Evolutionary conservation across 2,888 invertebrate genomes (phyloP).

Genomic region (Drosophila trichaetosa): DNA sequence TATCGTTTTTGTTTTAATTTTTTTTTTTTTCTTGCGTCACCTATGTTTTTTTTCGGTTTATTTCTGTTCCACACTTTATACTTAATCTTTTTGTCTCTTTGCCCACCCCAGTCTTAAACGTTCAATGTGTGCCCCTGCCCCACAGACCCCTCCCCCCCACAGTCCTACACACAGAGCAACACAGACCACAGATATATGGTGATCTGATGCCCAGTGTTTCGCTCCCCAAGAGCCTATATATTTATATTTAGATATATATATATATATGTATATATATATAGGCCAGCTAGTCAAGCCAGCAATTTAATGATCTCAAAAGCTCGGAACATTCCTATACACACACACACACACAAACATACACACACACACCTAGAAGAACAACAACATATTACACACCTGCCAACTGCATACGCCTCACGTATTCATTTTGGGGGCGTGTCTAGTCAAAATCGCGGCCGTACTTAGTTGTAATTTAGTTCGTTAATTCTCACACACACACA

Average conservation of each 20-base stretch:
- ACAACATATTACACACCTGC: constrained; percentile 16
- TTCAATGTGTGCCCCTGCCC: constrained; percentile 11
- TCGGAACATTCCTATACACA: constrained; percentile 33
- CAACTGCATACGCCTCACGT: constrained; percentile 10
- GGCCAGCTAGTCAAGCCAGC: constrained; percentile 51
- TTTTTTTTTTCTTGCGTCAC: constrained; percentile 29
- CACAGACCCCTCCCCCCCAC: not conserved
- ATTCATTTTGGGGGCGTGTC: constrained; percentile 11
- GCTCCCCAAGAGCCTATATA: constrained; percentile 6
- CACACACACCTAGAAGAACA: not conserved
- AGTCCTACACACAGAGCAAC: not conserved
- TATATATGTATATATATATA: not conserved
- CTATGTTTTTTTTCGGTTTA: constrained; percentile 34
- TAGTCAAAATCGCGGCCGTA: constrained; percentile 38
- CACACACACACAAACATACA: not conserved
- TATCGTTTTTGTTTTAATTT: constrained; percentile 60
- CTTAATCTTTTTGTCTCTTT: constrained; percentile 13
- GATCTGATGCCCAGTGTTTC: constrained; percentile 5
- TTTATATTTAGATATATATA: not conserved
- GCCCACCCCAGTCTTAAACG: constrained; percentile 16
- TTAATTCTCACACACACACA: constrained; percentile 5
- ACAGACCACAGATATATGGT: constrained; percentile 7
- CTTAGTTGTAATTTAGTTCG: constrained; percentile 11
- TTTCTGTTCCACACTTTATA: constrained; percentile 29
- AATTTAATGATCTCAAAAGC: constrained; percentile 57